Evolutionary conservation across 2,113 vertebrate species (phyloP).

Genomic region (Poecile atricapillus): DNA sequence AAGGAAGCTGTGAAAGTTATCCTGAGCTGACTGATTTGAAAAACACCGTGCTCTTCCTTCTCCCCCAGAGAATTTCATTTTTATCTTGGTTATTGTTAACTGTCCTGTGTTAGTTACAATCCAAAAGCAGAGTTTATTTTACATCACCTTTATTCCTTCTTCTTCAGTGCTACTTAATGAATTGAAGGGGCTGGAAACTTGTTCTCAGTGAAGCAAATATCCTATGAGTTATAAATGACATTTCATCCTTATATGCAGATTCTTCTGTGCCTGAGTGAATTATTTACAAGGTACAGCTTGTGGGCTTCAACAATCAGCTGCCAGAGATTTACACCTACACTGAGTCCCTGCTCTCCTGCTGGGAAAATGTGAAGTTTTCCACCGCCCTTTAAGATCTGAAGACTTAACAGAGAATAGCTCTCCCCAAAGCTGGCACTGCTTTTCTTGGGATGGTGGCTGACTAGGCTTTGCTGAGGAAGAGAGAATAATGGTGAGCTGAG

Average conservation of each 20-base stretch:
- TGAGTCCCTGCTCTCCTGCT: slow-evolving; percentile 47
- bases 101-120: background rate
- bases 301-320: slow-evolving; percentile 70
- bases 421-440: background rate
- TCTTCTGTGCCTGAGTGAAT: slow-evolving; percentile 73
- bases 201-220: slow-evolving; percentile 62
- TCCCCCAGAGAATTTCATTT: background rate
- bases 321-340: slow-evolving; percentile 67
- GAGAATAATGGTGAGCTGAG: background rate
- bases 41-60: background rate
- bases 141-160: background rate
- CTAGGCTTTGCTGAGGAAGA: background rate
- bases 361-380: slow-evolving; percentile 54
- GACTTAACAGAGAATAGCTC: slow-evolving; percentile 18
- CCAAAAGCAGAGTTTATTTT: slow-evolving; percentile 34
- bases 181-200: slow-evolving; percentile 61
- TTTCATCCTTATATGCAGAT: slow-evolving; percentile 76
- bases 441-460: slow-evolving; percentile 18
- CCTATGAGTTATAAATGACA: slow-evolving; percentile 75
- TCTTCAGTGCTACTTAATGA: slow-evolving; percentile 57
- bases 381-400: slow-evolving; percentile 49
- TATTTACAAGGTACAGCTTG: slow-evolving; percentile 76
- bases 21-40: background rate
- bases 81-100: background rate
- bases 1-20: background rate